Base-by-base conservation (phyloP, 1,140 invertebrate genomes). In the Varroa destructor region DNA sequence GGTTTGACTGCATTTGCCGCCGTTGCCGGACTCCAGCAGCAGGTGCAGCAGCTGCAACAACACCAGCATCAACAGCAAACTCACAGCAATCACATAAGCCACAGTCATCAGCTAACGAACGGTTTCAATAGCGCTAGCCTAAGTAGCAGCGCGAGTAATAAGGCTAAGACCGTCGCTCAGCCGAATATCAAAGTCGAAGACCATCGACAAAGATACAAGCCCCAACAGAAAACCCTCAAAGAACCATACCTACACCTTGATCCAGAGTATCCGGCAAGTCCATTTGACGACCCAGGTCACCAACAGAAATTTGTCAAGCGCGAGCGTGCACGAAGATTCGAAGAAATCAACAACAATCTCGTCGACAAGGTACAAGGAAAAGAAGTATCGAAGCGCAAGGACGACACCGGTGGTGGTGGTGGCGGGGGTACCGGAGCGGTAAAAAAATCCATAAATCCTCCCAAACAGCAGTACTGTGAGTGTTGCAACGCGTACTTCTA, bases 181-280 rank as follows among this genome's bases (percentile, higher is more conserved):
- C 61, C 46, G 61, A 67, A 67, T 67, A 67, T 67, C 61, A 67
- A 67, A 37, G 61, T 67, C 61, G 61, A 67, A 46, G 61, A 67
- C 37, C 40, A 46, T 36, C 14, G 61, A 37, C 61, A 67, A 37
- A n/a, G 61, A 67, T 67, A 43, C 1, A 67, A 67, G 61, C 61
- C 61, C 1, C 61, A 67, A 67, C 61, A 67, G 61, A 67, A 67
- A 40, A 40, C 61, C 61, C 61, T 67, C 61, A 67, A 67, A 8
- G 61, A 67, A 67, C 61, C 61, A 2, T 67, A 67, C 46, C 46
- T 67, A 46, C 61, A 67, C 46, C 46, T 67, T 14, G 61, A 67
- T 40, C 61, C 61, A 4, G 61, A 67, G 61, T 67, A 67, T 40
- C 61, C 61, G 61, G 61, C 61, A 3, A 67, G 61, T 67, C 61